Base-by-base conservation (phyloP, 2,113 vertebrate species). In the Boleophthalmus pectinirostris region DNA sequence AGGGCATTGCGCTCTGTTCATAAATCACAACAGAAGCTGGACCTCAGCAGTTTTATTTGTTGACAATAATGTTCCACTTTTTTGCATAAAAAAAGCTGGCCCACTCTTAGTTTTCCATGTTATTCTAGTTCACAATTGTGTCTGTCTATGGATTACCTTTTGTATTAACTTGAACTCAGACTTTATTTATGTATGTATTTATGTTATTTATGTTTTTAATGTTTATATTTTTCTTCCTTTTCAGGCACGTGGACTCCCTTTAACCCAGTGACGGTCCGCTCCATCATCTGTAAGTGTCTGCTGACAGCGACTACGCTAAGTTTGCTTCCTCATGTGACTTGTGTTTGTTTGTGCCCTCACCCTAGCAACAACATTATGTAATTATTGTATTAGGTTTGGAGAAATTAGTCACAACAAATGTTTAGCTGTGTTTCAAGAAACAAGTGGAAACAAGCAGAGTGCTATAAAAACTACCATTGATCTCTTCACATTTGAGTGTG, bases 171-270 rank as follows among this genome's bases (percentile, higher is more conserved):
- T 29, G 29, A 29, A 29, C 29, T 29, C 29, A 5, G 47, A 54
- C 54, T 10, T 23, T 24, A 57, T n/a, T n/a, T n/a, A n/a, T n/a
- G n/a, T n/a, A n/a, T n/a, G n/a, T n/a, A n/a, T n/a, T n/a, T n/a
- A 24, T 57, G 14, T 57, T 53, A 56, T 23, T 9, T 12, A 1
- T 58, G 12, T 9, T 43, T 33, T 5, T 20, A 43, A 20, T 38
- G 18, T 35, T 13, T n/a, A 2, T 33, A 13, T 38, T 43, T 38
- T 43, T 70, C 47, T 15, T 33, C 45, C 25, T 23, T 94, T 33
- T 3, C 92, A 99, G 98, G 98, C 73, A 99, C 97, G 0, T 99
- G 98, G 98, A 98, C 97, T 77, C 96, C 97, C 0, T 99, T 99
- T 88, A 99, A 99, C 78, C 98, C 97, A 15, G 95, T 96, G 88